Conservation (phyloP, 2,888 invertebrate species). For the Euproctis similis region DNA sequence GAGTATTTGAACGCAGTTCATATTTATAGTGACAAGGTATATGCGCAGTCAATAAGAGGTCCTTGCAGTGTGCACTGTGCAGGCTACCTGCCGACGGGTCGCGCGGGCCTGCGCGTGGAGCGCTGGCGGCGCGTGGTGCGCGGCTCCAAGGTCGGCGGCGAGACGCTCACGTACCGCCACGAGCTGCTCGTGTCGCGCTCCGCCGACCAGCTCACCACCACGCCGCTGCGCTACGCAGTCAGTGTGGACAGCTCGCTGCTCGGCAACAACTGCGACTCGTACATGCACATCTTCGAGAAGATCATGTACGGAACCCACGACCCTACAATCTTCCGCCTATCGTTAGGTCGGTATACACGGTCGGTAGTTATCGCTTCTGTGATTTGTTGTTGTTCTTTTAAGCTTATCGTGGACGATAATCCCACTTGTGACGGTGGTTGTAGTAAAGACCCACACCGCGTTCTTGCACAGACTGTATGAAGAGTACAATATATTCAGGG, state of each 20-base stretch:
- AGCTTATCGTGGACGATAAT: too few species aligned
- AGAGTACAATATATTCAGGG: too few species aligned
- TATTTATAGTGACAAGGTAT: neutral
- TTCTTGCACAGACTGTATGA: too few species aligned
- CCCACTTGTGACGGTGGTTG: too few species aligned
- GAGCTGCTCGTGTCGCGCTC: conserved; percentile 42
- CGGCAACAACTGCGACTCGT: conserved; percentile 46
- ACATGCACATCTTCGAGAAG: conserved; percentile 48
- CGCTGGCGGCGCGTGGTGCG: conserved; percentile 31
- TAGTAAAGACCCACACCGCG: too few species aligned
- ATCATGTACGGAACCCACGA: conserved; percentile 26
- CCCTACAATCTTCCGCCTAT: conserved; percentile 30
- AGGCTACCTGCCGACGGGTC: conserved; percentile 36
- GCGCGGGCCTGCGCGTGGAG: conserved; percentile 37
- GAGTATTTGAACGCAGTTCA: neutral
- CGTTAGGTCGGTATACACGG: conserved; percentile 38
- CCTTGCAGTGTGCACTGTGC: too few species aligned
- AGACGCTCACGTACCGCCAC: conserved; percentile 46
- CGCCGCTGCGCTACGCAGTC: conserved; percentile 52
- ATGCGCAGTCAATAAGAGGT: too few species aligned
- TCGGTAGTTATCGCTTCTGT: too few species aligned
- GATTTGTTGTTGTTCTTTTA: too few species aligned
- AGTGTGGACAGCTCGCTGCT: conserved; percentile 55
- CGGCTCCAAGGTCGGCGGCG: conserved; percentile 44
- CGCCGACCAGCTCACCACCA: conserved; percentile 25